Evolutionary conservation across 1,140 invertebrate genomes (phyloP), one percentile per base, ranked within the genome.

Genomic region (Tyrophagus putrescentiae): DNA sequence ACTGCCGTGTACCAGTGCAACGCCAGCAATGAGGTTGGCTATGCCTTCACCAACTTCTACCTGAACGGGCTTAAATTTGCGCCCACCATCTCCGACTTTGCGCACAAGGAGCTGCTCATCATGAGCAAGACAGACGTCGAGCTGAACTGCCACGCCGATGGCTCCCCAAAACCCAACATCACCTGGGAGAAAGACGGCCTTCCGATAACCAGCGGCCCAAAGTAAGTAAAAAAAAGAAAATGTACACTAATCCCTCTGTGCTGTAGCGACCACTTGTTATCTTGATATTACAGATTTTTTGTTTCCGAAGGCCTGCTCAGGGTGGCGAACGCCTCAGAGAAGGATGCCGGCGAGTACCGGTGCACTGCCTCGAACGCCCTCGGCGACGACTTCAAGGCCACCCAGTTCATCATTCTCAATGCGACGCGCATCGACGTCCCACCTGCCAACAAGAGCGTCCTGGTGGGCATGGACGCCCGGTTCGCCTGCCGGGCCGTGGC

Each of bases 1-100:
- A 95, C 92, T 4, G 91, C 90, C 61, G 96, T 98, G 72, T 93
- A 95, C 69, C 93, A 96, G 48, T 98, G 94, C 73, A 99, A 99
- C 76, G 94, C 93, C 0, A 95, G 92, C 61, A 98, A 98, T 72
- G 85, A 84, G 16, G 78, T 91, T 64, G 95, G 95, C 31, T 98
- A 97, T 73, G 87, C 95, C 13, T 98, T 94, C 75, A 90, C 91
- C 69, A 93, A 98, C 77, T 87, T 96, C 41, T 98, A 88, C 69
- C 80, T 99, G 5, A 98, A 98, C 75, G 94, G 98, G 6, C 75
- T 93, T 65, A 82, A 82, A 13, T 76, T 96, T 53, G 81, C 86
- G 32, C 92, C 95, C 18, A 85, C 89, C 68, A 94, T 98, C 59
- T 82, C 81, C 13, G 82, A 86, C 67, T 78, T 84, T 0, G 90